phyloP scores from a whole-genome alignment of 2,113 vertebrate genomes.

The Burhinus bistriatus region DNA sequence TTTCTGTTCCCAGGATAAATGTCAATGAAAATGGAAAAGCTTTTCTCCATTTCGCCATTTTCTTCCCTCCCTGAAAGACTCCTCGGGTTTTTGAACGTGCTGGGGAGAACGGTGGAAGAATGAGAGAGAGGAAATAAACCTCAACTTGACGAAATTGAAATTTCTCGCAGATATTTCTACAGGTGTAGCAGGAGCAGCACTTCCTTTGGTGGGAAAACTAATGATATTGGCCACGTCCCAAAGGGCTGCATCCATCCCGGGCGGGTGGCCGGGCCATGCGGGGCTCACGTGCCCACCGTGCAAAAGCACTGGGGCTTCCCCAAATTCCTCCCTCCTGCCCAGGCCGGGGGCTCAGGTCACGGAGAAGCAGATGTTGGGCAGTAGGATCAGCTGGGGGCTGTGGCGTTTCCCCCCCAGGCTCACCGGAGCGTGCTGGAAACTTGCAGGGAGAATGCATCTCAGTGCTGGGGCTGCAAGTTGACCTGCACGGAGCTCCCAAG shows the following conservation, averaged over 20 bases:
- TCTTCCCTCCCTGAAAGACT: background rate
- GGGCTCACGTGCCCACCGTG: too few species aligned
- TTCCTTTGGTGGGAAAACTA: fast-evolving
- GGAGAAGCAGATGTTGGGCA: too few species aligned
- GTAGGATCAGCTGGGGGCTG: background rate
- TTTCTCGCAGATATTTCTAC: background rate
- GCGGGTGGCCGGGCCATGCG: too few species aligned
- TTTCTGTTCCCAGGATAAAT: conserved; percentile 23
- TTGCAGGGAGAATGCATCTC: background rate
- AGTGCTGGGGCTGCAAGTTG: background rate
- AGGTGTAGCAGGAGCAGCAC: fast-evolving
- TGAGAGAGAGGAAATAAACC: fast-evolving
- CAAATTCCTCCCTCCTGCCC: background rate
- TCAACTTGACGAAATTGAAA: background rate
- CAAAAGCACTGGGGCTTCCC: too few species aligned
- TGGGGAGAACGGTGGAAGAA: background rate
- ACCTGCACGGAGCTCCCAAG: background rate
- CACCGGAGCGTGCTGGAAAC: background rate
- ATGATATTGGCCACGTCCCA: fast-evolving
- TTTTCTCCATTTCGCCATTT: background rate
- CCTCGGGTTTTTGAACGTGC: background rate
- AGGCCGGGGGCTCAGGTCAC: fast-evolving
- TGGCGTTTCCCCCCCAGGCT: too few species aligned
- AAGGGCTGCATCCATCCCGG: background rate
- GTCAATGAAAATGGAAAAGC: background rate